These are phyloP conservation scores for Drosophila infuscata DNA, from an alignment of 2,888 invertebrate species.

Conservation along the genomic window DNA sequence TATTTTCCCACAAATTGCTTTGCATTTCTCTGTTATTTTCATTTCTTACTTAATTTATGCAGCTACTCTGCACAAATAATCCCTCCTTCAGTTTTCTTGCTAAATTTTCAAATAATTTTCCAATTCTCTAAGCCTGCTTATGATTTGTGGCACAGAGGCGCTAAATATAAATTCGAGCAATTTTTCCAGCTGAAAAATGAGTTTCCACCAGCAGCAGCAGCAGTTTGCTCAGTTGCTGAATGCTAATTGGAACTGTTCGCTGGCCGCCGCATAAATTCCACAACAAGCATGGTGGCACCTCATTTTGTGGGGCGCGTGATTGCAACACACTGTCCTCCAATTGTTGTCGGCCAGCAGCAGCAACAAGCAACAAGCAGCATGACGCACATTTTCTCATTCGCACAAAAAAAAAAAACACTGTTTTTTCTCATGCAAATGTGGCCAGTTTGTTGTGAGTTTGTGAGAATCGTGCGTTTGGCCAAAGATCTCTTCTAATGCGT, in stretches of 20 bases:
- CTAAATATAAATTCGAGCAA: constrained; percentile 46
- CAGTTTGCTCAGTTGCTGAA: constrained; percentile 26
- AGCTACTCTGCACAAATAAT: constrained; percentile 12
- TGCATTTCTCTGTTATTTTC: not conserved
- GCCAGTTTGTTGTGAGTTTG: constrained; percentile 10
- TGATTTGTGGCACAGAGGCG: constrained; percentile 46
- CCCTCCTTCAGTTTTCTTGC: constrained; percentile 24
- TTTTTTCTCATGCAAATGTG: constrained; percentile 57
- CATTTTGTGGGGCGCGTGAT: constrained; percentile 2
- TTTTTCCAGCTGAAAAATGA: constrained; percentile 56
- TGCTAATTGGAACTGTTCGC: constrained; percentile 53
- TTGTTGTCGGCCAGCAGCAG: constrained; percentile 48
- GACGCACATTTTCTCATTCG: constrained; percentile 49
- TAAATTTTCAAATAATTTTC: constrained; percentile 24
- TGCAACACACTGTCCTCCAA: constrained; percentile 63
- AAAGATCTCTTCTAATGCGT: constrained; percentile 67
- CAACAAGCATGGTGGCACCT: constrained; percentile 16
- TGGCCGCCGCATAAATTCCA: constrained; percentile 48
- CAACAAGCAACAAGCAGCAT: constrained; percentile 26
- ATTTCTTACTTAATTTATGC: no score
- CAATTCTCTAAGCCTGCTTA: constrained; percentile 13
- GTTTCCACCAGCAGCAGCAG: constrained; percentile 25
- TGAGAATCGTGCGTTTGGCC: constrained; percentile 51
- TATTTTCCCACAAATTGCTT: not conserved
- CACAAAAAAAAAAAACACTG: constrained; percentile 6